These are phyloP conservation scores for Crepidodera aurea DNA, from an alignment of 2,888 invertebrate genomes.

Conservation along the genomic window DNA sequence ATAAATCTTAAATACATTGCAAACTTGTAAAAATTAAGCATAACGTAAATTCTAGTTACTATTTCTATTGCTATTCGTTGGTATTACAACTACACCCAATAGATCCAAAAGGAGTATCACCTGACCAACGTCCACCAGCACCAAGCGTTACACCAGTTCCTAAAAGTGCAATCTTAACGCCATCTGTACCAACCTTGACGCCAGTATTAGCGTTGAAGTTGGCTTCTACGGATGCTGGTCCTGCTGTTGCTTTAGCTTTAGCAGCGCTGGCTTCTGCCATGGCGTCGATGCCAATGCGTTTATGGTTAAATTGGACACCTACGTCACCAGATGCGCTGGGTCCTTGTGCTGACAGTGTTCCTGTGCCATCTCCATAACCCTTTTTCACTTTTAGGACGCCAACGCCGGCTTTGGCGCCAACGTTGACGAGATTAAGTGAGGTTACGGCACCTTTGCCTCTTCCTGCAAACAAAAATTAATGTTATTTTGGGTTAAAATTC, in stretches of 20 bases:
- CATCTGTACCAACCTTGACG: not conserved
- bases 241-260: not conserved
- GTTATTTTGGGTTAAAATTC: too few relatives aligned
- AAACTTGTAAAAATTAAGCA: too few relatives aligned
- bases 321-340: not conserved
- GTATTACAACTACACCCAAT: too few relatives aligned
- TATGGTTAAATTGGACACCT: not conserved
- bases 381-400: not conserved
- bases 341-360: not conserved
- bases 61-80: too few relatives aligned
- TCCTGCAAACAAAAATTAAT: not conserved
- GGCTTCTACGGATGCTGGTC: not conserved
- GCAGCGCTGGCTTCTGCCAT: not conserved
- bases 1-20: too few relatives aligned
- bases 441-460: not conserved
- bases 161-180: not conserved
- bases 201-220: not conserved
- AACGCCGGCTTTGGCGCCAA: not conserved
- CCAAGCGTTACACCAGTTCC: not conserved
- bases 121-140: not conserved
- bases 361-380: not conserved
- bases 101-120: not conserved
- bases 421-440: not conserved
- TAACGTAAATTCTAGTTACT: too few relatives aligned
- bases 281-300: not conserved